These are phyloP conservation scores for Xestobium rufovillosum DNA, from an alignment of 2,888 invertebrate genomes.

Conservation along the genomic window DNA sequence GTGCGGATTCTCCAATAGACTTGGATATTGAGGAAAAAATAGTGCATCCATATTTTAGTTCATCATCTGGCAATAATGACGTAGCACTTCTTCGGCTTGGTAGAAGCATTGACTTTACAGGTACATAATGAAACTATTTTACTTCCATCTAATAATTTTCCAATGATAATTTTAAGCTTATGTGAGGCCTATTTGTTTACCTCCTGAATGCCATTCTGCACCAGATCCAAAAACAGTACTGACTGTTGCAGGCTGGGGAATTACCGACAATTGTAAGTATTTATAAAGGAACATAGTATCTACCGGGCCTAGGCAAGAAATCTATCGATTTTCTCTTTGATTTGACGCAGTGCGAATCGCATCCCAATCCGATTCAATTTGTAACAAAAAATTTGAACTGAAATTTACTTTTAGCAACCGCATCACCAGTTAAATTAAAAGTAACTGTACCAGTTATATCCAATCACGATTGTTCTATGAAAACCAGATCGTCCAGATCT, in stretches of 20 bases:
- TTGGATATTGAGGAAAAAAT: constrained; percentile 21
- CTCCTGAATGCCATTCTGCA: constrained; percentile 10
- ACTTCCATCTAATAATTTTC: too few relatives aligned
- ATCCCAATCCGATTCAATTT: too few relatives aligned
- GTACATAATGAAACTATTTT: constrained; percentile 23
- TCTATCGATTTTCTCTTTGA: too few relatives aligned
- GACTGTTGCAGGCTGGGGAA: constrained; percentile 27
- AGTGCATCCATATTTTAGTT: constrained; percentile 22
- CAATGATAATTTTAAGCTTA: constrained; percentile 28
- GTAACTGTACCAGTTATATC: background rate
- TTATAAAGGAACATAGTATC: background rate
- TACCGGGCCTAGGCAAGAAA: too few relatives aligned
- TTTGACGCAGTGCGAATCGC: too few relatives aligned
- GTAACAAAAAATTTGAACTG: too few relatives aligned
- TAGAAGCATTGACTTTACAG: constrained; percentile 27
- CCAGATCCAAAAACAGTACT: constrained; percentile 9
- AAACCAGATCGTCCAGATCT: background rate
- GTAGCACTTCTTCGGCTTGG: constrained; percentile 34
- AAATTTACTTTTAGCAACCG: background rate
- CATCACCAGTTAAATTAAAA: background rate
- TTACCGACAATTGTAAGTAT: constrained; percentile 1
- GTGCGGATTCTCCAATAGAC: constrained; percentile 27
- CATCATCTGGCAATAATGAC: constrained; percentile 25
- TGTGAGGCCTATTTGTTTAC: constrained; percentile 32
- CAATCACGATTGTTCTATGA: background rate